These are phyloP conservation scores for Palythoa heliodiscus DNA, from an alignment of 92 coral and sea anemone species.

Conservation along the genomic window DNA sequence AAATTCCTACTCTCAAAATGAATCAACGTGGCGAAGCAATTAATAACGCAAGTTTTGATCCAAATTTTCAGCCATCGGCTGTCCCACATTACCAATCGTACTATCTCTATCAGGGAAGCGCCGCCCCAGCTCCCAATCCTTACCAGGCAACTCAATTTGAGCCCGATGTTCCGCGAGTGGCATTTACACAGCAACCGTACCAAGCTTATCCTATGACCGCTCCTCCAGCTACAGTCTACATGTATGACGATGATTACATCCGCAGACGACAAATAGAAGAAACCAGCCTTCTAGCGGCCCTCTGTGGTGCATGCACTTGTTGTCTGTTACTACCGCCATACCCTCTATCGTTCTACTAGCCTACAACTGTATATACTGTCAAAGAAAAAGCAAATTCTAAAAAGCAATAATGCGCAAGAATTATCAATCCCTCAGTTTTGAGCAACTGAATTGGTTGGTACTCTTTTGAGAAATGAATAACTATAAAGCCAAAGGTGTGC, in stretches of 20 bases:
- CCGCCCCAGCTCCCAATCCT: conserved; percentile 7
- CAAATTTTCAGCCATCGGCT: background rate
- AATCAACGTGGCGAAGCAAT: conserved; percentile 11
- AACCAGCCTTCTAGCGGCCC: conserved; percentile 5
- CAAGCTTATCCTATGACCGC: conserved; percentile 37
- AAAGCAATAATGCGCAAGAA: background rate
- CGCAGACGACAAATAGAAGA: conserved; percentile 31
- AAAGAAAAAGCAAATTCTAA: background rate
- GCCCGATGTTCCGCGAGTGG: conserved; percentile 13
- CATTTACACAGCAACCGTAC: conserved; percentile 31
- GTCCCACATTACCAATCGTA: conserved; percentile 29
- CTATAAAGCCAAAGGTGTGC: no score
- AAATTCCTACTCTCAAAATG: background rate
- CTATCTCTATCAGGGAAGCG: conserved; percentile 30
- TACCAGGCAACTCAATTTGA: conserved; percentile 19
- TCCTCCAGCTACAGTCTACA: conserved; percentile 28
- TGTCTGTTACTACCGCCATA: conserved; percentile 23
- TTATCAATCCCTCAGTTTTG: background rate
- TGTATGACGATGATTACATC: conserved; percentile 22
- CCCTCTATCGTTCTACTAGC: conserved; percentile 37
- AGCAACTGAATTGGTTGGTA: no score
- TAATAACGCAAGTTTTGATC: background rate
- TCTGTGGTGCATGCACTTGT: conserved; percentile 30
- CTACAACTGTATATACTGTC: background rate
- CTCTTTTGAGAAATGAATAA: no score